Evolutionary conservation across 2,888 invertebrate species (phyloP).

Genomic region (Phyllotreta striolata): DNA sequence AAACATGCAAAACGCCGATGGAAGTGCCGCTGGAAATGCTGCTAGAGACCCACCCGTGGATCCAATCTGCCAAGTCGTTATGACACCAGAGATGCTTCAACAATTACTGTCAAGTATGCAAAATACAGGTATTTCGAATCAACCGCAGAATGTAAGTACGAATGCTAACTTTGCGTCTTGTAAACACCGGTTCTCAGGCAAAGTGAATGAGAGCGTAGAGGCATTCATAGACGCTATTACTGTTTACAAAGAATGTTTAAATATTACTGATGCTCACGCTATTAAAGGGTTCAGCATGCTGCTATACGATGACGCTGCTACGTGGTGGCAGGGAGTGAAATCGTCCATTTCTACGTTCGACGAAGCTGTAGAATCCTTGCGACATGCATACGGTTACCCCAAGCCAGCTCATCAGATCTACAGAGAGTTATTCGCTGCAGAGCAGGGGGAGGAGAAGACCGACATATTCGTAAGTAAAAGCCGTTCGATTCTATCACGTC

Average conservation of each 20-base stretch:
- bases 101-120: too few relatives aligned
- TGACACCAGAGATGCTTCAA: too few relatives aligned
- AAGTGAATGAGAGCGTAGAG: slow-evolving; percentile 34
- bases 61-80: too few relatives aligned
- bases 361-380: slow-evolving; percentile 33
- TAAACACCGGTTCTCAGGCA: slow-evolving; percentile 34
- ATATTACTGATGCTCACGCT: slow-evolving; percentile 40
- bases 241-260: slow-evolving; percentile 43
- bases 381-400: slow-evolving; percentile 35
- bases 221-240: slow-evolving; percentile 44
- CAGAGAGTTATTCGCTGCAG: slow-evolving; percentile 17
- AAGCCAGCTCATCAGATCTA: slow-evolving; percentile 18
- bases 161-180: slow-evolving; percentile 35
- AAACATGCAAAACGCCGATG: too few relatives aligned
- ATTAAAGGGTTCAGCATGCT: slow-evolving; percentile 44
- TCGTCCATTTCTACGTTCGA: slow-evolving; percentile 32
- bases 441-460: slow-evolving; percentile 5
- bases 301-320: slow-evolving; percentile 39
- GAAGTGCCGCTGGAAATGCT: too few relatives aligned
- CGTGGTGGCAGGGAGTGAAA: slow-evolving; percentile 45
- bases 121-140: too few relatives aligned
- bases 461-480: slow-evolving; percentile 21
- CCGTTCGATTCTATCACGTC: slow-evolving; percentile 1
- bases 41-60: too few relatives aligned
- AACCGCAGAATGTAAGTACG: too few relatives aligned